A percentile compares a stretch with the other conserved stretches of the same genome.
phyloP scores from a whole-genome alignment of 2,113 vertebrate species.

The Heliornis fulica region DNA sequence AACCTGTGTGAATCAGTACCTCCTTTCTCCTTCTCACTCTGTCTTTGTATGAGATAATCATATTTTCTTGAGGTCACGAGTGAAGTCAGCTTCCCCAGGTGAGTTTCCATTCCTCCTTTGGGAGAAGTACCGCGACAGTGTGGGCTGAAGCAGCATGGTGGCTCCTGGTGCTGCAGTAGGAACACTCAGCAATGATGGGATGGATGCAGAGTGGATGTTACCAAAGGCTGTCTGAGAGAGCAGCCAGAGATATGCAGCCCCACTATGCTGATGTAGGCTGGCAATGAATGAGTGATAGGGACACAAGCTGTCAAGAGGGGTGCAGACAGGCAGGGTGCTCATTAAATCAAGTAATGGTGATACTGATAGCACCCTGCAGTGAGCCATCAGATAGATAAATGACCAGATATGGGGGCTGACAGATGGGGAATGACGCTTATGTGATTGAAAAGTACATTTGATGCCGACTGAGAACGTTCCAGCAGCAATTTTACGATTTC shows the following conservation, averaged over 20 bases:
- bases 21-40: background rate
- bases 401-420: conserved; percentile 4
- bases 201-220: background rate
- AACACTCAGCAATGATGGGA: rapidly evolving
- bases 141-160: background rate
- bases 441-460: conserved; percentile 60
- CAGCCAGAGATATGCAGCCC: background rate
- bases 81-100: background rate
- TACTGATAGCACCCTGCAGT: conserved; percentile 33
- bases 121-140: rapidly evolving
- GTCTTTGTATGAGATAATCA: background rate
- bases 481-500: conserved; percentile 8
- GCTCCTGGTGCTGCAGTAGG: background rate
- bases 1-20: background rate
- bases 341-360: conserved; percentile 58
- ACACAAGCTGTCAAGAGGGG: background rate
- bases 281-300: background rate
- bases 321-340: background rate
- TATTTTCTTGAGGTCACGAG: background rate
- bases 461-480: conserved; percentile 28
- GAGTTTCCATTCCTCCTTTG: background rate
- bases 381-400: conserved; percentile 54
- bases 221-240: background rate
- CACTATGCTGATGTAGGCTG: background rate
- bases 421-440: conserved; percentile 49